Base-by-base conservation (phyloP, 2,888 invertebrate species). In the Polylopha cassiicola region DNA sequence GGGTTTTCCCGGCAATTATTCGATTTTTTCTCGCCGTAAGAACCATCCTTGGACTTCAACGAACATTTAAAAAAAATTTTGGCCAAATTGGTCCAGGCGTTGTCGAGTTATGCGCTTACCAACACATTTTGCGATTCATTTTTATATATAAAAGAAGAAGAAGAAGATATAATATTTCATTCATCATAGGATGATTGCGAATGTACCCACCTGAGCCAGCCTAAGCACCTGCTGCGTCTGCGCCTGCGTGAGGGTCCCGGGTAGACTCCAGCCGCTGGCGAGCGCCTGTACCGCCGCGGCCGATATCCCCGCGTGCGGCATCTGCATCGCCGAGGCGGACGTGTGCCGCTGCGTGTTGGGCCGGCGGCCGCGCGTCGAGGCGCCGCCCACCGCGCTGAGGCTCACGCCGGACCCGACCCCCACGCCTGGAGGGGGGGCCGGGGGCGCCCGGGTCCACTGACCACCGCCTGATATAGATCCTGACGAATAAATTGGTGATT, bases 371-470 rank as follows among this genome's bases (percentile, higher is more conserved):
- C 79, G 62, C 23, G 58, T 63, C 30, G 79, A 76, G 44, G 70
- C 80, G 65, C 61, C 47, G 61, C 50, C 57, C 15, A 65, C 65
- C 8, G 54, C 64, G 50, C 53, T 66, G 24, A 64, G 58, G 46
- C 51, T 53, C 38, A 65, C 78, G 31, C 62, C 61, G 7, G 51
- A 55, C 7, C 61, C 59, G 9, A 64, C 73, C 15, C 61, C 65
- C n/a, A 59, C 72, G 36, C 70, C 53, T 38, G 87, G 81, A 1
- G 92, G 92, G 4, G 93, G 93, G 21, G 90, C 91, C 1, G 90
- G 87, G 0, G 93, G 93, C 51, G 92, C 92, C 16, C 92, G 86
- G 14, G 93, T 93, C 93, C 93, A 93, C 53, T 93, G 92, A 0
- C 92, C 92, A 8, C 88, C 87, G 47, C 88, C 76, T 9, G 74